Evolutionary conservation across 2,797 vertebrate species (phyloP).

Genomic region (Apogon talboti): DNA sequence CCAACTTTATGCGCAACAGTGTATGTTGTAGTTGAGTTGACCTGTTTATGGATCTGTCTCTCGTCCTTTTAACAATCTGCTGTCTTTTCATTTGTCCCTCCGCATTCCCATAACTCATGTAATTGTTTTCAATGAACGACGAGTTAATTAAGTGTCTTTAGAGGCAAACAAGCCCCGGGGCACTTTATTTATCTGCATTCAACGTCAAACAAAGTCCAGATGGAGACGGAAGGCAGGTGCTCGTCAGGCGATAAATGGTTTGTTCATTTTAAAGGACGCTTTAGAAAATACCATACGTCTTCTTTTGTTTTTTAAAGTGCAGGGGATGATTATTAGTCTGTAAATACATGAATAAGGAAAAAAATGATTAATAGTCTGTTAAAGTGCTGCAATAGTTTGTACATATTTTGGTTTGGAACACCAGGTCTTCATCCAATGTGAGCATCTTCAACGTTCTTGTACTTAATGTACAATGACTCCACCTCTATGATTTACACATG

Average conservation of each 20-base stretch:
- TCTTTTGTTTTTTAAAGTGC: background rate
- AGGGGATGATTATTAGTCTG: background rate
- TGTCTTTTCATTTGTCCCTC: background rate
- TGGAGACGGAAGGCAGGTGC: constrained; percentile 61
- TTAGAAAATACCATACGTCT: constrained; percentile 21
- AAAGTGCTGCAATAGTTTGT: background rate
- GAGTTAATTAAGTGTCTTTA: constrained; percentile 62
- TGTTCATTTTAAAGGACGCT: constrained; percentile 37
- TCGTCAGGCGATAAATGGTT: constrained; percentile 42
- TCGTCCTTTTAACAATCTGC: constrained; percentile 1
- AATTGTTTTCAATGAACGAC: constrained; percentile 29
- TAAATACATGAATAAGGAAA: background rate
- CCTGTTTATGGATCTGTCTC: background rate
- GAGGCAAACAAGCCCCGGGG: constrained; percentile 48
- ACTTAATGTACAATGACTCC: background rate
- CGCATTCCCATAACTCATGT: constrained; percentile 19
- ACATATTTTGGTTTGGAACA: background rate
- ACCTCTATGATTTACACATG: background rate
- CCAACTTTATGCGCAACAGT: too few relatives aligned
- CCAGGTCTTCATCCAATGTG: too few relatives aligned
- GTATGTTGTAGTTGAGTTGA: too few relatives aligned
- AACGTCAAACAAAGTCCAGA: constrained; percentile 69
- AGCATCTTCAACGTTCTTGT: too few relatives aligned
- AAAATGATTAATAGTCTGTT: too few relatives aligned
- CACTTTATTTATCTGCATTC: constrained; percentile 62